These are phyloP conservation scores for Falco cherrug DNA, from an alignment of 2,797 vertebrate genomes.

Conservation along the genomic window DNA sequence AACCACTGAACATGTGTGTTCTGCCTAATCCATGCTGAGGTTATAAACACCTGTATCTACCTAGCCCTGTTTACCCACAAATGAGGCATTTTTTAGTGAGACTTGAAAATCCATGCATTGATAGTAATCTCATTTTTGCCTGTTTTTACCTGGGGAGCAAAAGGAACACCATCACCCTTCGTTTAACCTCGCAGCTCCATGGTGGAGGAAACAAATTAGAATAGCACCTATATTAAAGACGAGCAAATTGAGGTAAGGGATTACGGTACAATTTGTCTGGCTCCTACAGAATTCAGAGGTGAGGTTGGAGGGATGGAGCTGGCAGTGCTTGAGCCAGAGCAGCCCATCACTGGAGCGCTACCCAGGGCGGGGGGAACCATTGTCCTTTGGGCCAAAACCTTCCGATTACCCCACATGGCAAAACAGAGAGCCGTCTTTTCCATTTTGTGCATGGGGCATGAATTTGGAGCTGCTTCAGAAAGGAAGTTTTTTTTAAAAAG, in stretches of 20 bases:
- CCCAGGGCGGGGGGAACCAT: neutral
- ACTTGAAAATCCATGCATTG: neutral
- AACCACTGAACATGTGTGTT: neutral
- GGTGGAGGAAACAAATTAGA: neutral
- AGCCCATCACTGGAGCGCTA: accelerated
- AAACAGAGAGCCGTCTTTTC: neutral
- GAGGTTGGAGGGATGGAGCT: neutral
- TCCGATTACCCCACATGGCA: accelerated
- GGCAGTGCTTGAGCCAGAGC: neutral
- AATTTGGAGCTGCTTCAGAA: neutral
- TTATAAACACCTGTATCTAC: neutral
- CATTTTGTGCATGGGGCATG: neutral
- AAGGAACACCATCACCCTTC: neutral
- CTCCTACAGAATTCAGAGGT: neutral
- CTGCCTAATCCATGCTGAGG: neutral
- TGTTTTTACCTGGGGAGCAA: neutral
- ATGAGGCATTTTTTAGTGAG: neutral
- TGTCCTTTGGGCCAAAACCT: neutral
- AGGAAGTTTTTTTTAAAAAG: neutral
- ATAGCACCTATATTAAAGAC: neutral
- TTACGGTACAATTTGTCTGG: neutral
- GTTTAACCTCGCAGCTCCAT: neutral
- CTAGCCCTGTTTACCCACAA: neutral
- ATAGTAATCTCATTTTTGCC: neutral
- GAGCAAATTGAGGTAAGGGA: neutral